Evolutionary conservation across 2,888 invertebrate species (phyloP).

Genomic region (Callinectes sapidus): DNA sequence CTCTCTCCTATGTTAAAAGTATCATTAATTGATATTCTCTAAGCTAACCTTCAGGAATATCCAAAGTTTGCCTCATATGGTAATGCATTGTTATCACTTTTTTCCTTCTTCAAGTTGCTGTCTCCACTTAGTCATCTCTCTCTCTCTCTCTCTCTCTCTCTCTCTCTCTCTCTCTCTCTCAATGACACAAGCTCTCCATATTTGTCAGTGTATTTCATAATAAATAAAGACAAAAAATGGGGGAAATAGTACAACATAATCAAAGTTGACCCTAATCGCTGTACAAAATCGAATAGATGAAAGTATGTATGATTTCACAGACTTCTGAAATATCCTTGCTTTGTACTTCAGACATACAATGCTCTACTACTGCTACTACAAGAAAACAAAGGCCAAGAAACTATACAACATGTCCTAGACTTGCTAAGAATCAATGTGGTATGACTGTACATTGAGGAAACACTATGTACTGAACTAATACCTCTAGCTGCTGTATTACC

Average conservation of each 20-base stretch:
- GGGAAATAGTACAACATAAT: not conserved
- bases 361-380: not conserved
- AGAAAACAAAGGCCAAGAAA: not conserved
- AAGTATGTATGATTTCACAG: not conserved
- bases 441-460: not conserved
- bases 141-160: conserved; percentile 16
- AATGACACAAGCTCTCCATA: not conserved
- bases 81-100: no score
- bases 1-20: no score
- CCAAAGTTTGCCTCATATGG: no score
- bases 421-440: not conserved
- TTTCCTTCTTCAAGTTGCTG: no score
- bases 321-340: not conserved
- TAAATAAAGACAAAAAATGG: not conserved
- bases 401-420: not conserved
- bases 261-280: not conserved
- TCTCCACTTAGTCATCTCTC: not conserved
- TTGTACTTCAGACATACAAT: not conserved
- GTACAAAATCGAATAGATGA: not conserved
- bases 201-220: not conserved
- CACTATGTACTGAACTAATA: not conserved
- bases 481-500: not conserved
- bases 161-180: conserved; percentile 12
- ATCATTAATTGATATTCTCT: no score
- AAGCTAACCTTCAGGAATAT: no score